Base-by-base conservation (phyloP, 2,797 vertebrate genomes). In the Myiotriccus ornatus region DNA sequence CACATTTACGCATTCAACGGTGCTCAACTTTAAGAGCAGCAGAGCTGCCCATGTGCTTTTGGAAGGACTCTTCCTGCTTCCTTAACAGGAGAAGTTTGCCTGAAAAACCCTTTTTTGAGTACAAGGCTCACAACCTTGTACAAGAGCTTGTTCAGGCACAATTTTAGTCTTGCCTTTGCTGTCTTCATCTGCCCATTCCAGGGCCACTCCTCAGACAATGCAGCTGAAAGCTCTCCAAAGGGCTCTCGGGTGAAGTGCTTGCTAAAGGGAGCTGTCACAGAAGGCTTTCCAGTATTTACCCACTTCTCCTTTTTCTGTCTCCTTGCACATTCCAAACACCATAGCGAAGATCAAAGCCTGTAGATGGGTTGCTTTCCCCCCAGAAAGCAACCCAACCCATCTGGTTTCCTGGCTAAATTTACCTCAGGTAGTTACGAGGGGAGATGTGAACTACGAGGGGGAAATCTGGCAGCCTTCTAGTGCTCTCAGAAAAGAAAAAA, bases 321-420 rank as follows among this genome's bases (percentile, higher is more conserved):
- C 71, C 53, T 93, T 83, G 71, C 41, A 70, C 89, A 92, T 96
- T 95, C 88, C 92, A 86, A 68, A 75, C 28, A 30, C 90, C 24
- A 30, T 50, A 80, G 62, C 1, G 2, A 68, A 94, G 94, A 97
- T 95, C 90, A 96, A 96, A 97, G 94, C 63, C 83, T 94, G 39
- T 44, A 70, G 82, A 74, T 49, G 52, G 78, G 71, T 75, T 90
- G 75, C 70, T 76, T 82, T 94, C 90, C 73, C 62, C 27, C 23
- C 11, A 84, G 67, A 69, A 96, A 76, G 92, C 91, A 87, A 95
- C 84, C 71, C 41, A 86, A 97, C 95, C 22, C 6, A 95, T 97
- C 96, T 93, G 93, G 84, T 82, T 92, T 96, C 82, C 74, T 15
- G 9, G 84, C 80, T 87, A 87, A 97, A 97, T 90, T 93, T 90